phyloP scores from a whole-genome alignment of 1,140 invertebrate genomes.

The Tribolium madens region DNA sequence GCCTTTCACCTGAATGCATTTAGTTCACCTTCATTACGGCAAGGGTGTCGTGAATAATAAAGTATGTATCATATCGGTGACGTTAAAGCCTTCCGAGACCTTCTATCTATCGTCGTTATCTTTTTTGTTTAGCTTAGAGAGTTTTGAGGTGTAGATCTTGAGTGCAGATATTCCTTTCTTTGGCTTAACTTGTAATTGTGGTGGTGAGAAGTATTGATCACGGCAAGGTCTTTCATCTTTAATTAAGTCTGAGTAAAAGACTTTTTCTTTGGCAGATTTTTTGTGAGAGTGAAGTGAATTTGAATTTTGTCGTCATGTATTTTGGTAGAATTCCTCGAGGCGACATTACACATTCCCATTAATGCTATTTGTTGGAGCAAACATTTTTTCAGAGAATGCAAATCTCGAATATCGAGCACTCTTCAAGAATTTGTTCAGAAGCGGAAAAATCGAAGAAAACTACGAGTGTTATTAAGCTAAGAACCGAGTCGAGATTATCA shows the following conservation, averaged over 20 bases:
- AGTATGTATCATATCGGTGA: conserved; percentile 33
- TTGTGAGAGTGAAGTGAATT: conserved; percentile 7
- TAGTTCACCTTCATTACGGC: conserved; percentile 34
- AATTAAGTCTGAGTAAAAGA: conserved; percentile 13
- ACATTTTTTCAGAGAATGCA: conserved; percentile 48
- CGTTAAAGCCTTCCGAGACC: conserved; percentile 9
- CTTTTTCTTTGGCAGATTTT: neutral
- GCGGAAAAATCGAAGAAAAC: conserved; percentile 8
- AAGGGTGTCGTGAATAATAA: conserved; percentile 41
- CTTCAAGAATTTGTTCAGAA: conserved; percentile 6
- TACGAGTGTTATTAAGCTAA: neutral
- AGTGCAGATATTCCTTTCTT: conserved; percentile 20
- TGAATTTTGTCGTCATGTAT: conserved; percentile 33
- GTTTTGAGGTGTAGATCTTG: conserved; percentile 3
- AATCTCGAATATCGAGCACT: conserved; percentile 27
- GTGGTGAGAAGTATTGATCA: conserved; percentile 15
- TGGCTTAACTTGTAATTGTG: conserved; percentile 21
- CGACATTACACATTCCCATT: conserved; percentile 51
- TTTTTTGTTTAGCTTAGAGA: conserved; percentile 20
- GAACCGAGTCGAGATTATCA: conserved; percentile 8
- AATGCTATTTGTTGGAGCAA: conserved; percentile 53
- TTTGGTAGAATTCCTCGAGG: conserved; percentile 43
- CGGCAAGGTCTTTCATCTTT: conserved; percentile 17
- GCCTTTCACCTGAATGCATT: conserved; percentile 45
- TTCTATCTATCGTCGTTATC: conserved; percentile 26